Evolutionary conservation across 1,140 invertebrate genomes (phyloP).

Genomic region (Gryon sp.): DNA sequence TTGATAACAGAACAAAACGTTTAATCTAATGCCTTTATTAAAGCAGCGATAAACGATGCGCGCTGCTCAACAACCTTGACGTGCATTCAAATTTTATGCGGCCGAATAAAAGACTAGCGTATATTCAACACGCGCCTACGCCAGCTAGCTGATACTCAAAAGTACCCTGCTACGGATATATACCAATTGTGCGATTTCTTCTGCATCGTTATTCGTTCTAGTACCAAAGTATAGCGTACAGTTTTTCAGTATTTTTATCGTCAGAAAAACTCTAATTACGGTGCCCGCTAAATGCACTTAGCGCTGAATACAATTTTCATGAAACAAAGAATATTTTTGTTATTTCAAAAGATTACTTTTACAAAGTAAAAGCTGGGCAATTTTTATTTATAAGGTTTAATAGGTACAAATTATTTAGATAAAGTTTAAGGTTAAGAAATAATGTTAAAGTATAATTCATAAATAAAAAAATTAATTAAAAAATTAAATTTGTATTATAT

Average conservation of each 20-base stretch:
- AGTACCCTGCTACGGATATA: constrained; percentile 12
- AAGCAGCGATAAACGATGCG: constrained; percentile 42
- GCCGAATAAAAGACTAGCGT: constrained; percentile 30
- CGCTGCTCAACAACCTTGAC: constrained; percentile 32
- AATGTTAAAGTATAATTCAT: too few species aligned
- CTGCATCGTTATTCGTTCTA: constrained; percentile 27
- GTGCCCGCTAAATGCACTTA: too few species aligned
- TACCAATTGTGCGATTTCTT: constrained; percentile 35
- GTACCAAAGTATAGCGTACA: constrained; percentile 5
- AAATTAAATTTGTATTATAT: too few species aligned
- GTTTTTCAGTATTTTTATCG: constrained; percentile 28
- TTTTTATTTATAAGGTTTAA: too few species aligned
- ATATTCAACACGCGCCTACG: constrained; percentile 35
- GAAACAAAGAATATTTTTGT: too few species aligned
- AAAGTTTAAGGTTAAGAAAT: too few species aligned
- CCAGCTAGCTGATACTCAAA: constrained; percentile 9
- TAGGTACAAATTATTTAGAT: too few species aligned
- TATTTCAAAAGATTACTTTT: too few species aligned
- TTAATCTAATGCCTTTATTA: constrained; percentile 55
- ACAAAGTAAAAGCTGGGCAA: too few species aligned
- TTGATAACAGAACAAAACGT: constrained; percentile 30
- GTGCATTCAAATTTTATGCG: constrained; percentile 48
- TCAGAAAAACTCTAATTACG: constrained; percentile 33
- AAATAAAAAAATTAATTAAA: too few species aligned
- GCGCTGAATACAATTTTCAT: too few species aligned